Evolutionary conservation across 2,113 vertebrate species (phyloP), one percentile per base, ranked within the genome.

Genomic region (Marcusenius ussheri): DNA sequence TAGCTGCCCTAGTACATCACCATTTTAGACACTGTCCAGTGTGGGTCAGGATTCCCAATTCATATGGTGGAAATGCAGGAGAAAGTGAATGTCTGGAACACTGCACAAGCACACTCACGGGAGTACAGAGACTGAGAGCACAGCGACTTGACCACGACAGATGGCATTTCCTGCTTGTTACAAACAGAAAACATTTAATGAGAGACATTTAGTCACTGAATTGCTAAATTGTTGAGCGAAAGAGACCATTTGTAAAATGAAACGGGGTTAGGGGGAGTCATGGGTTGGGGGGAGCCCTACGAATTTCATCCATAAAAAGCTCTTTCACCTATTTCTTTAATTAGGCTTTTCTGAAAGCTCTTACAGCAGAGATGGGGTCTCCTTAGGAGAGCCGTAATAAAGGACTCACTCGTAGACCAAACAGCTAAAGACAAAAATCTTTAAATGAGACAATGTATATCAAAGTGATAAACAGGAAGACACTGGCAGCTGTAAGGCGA

Each of bases 91-190:
- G 51, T 21, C 87, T 62, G 35, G 51, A 62, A 66, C 6, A 91
- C 27, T 93, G 91, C 88, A 89, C 88, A 35, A 91, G 80, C 89
- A 91, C 83, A 88, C 91, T 87, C 89, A 51, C 58, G 87, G 88
- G 90, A 92, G 51, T 15, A 1, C 31, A 90, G 83, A 90, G 90
- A 90, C 3, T 49, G 91, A 90, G 85, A 88, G 91, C 87, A 89
- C 88, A 89, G 90, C 89, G 83, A 86, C 91, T 91, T 91, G 91
- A 93, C 91, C 89, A 91, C 89, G 91, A 93, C 91, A 92, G 87
- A 90, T 9, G 49, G 86, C 50, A 89, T 90, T 91, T 93, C 88
- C 89, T 90, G 45, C n/a, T 24, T 49, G 47, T 83, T 89, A 88
- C 74, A 90, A 91, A 90, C 88, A 89, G 91, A 91, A 83, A 90